phyloP scores from a whole-genome alignment of 1,140 invertebrate genomes.

The Vanessa atalanta region DNA sequence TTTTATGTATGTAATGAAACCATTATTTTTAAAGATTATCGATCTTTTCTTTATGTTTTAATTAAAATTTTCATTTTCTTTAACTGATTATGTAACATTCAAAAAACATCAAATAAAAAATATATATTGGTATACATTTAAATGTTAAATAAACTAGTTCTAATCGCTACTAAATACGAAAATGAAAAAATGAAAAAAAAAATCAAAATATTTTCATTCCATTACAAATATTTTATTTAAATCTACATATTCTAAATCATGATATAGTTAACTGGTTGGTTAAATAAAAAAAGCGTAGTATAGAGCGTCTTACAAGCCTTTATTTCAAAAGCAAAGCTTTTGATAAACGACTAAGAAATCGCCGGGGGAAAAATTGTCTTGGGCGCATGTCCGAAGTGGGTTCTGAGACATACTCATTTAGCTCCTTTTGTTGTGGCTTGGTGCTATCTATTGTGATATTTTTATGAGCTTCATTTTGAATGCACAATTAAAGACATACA shows the following conservation, averaged over 20 bases:
- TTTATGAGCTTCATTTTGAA: not conserved
- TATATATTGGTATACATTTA: no score
- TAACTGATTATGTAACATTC: no score
- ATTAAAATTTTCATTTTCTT: no score
- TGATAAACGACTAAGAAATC: conserved; percentile 9
- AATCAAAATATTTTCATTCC: no score
- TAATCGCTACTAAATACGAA: no score
- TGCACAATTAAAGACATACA: not conserved
- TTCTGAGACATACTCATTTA: conserved; percentile 25
- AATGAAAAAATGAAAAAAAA: no score
- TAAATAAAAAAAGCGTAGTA: not conserved
- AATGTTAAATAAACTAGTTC: no score
- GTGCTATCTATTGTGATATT: conserved; percentile 18
- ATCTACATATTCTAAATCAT: not conserved
- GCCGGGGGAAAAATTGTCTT: conserved; percentile 16
- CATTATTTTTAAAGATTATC: no score
- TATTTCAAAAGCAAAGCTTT: conserved; percentile 19
- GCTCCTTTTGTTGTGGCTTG: conserved; percentile 38
- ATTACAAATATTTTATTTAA: not conserved
- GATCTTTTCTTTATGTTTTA: no score
- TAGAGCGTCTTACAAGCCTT: not conserved
- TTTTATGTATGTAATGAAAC: no score
- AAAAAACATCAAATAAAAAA: no score
- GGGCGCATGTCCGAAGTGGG: conserved; percentile 36
- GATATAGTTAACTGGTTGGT: not conserved